These are phyloP conservation scores for Pachydiplax longipennis DNA, from an alignment of 2,888 invertebrate species.

Conservation along the genomic window DNA sequence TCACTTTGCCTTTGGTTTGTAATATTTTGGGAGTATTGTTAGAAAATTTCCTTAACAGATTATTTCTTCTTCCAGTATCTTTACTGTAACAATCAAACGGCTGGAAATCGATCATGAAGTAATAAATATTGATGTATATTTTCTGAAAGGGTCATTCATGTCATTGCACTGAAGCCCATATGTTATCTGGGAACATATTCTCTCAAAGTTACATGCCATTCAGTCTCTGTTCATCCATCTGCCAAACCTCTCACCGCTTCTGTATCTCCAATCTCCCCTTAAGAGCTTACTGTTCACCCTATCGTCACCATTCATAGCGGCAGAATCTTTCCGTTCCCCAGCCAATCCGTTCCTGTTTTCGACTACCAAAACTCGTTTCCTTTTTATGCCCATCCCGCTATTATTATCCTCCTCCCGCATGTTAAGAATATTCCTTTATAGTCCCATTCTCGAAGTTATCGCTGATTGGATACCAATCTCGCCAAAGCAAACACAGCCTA, in stretches of 20 bases:
- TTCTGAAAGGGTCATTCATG: too few species aligned
- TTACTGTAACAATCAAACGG: neutral
- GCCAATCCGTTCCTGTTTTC: neutral
- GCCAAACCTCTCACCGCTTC: neutral
- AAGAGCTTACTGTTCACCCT: neutral
- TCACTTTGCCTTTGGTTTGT: too few species aligned
- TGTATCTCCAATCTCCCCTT: neutral
- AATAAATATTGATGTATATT: too few species aligned
- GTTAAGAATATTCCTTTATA: conserved; percentile 10
- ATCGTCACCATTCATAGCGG: neutral
- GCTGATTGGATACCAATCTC: conserved; percentile 38
- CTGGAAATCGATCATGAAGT: too few species aligned
- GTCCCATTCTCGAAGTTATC: neutral
- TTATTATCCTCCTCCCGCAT: neutral
- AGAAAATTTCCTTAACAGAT: neutral
- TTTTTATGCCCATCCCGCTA: neutral
- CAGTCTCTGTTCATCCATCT: neutral
- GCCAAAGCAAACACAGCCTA: conserved; percentile 35
- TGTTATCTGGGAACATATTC: too few species aligned
- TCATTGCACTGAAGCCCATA: too few species aligned
- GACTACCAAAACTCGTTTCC: neutral
- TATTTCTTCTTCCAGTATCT: neutral
- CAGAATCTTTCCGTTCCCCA: neutral
- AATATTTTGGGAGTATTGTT: too few species aligned
- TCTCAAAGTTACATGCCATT: neutral